Conservation (phyloP, 2,797 vertebrate species). For the Pteronotus mesoamericanus region DNA sequence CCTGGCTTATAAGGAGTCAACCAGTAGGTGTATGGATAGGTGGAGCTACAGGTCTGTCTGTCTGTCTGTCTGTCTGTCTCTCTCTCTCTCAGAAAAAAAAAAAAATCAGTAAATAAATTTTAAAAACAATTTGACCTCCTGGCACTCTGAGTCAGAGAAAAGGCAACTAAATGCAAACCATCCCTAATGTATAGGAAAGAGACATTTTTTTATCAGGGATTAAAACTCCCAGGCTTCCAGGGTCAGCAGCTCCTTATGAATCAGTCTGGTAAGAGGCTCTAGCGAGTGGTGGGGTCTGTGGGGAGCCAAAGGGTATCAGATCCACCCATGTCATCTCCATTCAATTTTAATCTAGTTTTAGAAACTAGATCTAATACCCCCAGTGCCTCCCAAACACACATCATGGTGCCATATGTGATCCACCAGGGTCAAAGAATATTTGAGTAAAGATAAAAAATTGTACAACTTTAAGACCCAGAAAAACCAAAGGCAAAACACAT, state of each 20-base stretch:
- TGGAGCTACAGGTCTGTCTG: too few relatives aligned
- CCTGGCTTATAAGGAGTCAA: background rate
- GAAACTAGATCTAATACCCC: too few relatives aligned
- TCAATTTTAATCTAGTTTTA: background rate
- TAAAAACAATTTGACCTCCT: background rate
- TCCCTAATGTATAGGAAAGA: background rate
- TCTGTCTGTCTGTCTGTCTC: background rate
- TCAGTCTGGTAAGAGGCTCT: background rate
- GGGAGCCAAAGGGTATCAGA: too few relatives aligned
- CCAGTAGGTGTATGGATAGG: background rate
- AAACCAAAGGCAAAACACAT: background rate
- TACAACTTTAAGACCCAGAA: background rate
- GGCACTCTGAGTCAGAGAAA: background rate
- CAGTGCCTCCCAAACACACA: background rate
- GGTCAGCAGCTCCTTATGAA: background rate
- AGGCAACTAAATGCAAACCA: background rate
- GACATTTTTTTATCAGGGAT: background rate
- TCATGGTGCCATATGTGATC: background rate
- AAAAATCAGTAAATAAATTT: background rate
- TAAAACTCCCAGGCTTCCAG: background rate
- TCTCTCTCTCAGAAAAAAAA: too few relatives aligned
- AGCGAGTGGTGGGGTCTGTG: background rate
- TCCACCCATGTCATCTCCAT: background rate
- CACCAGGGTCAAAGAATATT: background rate
- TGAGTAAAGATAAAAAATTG: background rate